Evolutionary conservation across 2,888 invertebrate species (phyloP), one percentile per base, ranked within the genome.

Genomic region (Pheosia gnoma): DNA sequence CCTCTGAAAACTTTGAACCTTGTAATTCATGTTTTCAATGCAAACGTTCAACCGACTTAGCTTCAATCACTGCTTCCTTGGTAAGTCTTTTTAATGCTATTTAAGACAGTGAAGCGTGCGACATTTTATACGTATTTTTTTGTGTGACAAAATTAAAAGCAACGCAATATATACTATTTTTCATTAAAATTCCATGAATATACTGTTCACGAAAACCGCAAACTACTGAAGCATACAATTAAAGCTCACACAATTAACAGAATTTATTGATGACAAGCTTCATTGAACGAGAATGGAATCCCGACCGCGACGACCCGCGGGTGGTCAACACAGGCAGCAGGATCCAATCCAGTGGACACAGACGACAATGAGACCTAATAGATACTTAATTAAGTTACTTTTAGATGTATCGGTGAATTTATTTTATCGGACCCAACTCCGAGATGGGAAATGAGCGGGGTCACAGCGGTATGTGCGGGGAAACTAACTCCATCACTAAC

Each of bases 221-320:
- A 67, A 72, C 70, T 70, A 77, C 65, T 62, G 59, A 58, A 64
- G 74, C 73, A 74, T 73, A 73, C 78, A 83, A 81, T 78, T 72
- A 67, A 77, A 78, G 60, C 65, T 71, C 60, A 74, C 69, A 77
- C 73, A 74, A 78, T 80, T 78, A 71, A 75, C 72, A 67, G 75
- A 71, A 25, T 80, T 79, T 73, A 80, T 74, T 76, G 77, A 78
- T 76, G 72, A 71, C 61, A 68, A 65, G 71, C 69, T 72, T 60
- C 74, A 70, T 65, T 61, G 66, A 38, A 60, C 59, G 60, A 66
- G 62, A 71, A 69, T 67, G 61, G 41, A 60, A 59, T 58, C 59
- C 61, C 63, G 63, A 2, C 49, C 60, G 64, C 54, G 58, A 63
- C 53, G 9, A 11, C 5, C 52, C 58, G 55, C 57, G 59, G 25